Base-by-base conservation (phyloP, 2,888 invertebrate species). In the Dilophus febrilis region DNA sequence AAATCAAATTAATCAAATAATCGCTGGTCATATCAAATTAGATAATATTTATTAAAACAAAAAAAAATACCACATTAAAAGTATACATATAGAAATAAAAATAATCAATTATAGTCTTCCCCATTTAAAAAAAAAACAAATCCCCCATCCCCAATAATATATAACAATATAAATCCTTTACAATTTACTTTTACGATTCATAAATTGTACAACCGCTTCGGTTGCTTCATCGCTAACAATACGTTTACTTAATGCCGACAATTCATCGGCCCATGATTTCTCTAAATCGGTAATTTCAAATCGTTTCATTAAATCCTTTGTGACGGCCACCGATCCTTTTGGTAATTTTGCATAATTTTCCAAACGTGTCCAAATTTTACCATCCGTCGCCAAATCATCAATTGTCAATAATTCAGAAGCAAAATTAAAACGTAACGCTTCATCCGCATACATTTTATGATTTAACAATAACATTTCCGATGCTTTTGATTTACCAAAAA, bases 401-500 rank as follows among this genome's bases (percentile, higher is more conserved):
- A 70, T 63, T 43, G 80, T 78, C 49, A 83, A 79, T 12, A 94
- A 65, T 53, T 78, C 71, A 11, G 86, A 78, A 1, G 94, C 74
- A 40, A 95, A 74, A 19, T 86, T 82, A 52, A 70, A 71, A 32
- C 74, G 64, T 37, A 71, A 65, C 1, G 94, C 95, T 64, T 92
- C 88, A 40, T 66, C 51, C 0, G 88, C 86, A 19, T 71, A 69
- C 55, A 95, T 65, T 62, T 77, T 85, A 49, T 81, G 70, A 51
- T 80, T 82, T 47, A 87, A 75, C 40, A 72, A 52, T 40, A 77
- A 54, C 65, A 77, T 65, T 53, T 77, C 71, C 4, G 64, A 56
- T 16, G 76, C 73, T 67, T 83, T 86, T 42, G 79, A 75, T 39
- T 71, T 68, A 6, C 95, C 95, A 65, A 97, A 72, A 38, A 91